A percentile compares a stretch with the other conserved stretches of the same genome.
Evolutionary conservation across 2,797 vertebrate species (phyloP).

Genomic region (Prionace glauca): DNA sequence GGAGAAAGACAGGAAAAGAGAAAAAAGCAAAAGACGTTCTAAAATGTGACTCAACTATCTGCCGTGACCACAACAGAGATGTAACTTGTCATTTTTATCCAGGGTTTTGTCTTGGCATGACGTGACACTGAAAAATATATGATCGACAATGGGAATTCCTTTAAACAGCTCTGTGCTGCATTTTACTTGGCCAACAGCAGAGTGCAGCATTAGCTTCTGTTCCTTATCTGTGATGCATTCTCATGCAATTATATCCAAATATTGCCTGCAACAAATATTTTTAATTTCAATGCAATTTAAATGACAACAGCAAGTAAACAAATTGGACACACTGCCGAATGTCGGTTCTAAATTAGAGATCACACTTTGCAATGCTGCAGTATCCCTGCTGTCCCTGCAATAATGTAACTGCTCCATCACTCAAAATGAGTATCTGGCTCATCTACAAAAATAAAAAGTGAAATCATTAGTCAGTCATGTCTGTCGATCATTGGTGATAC

Average conservation of each 20-base stretch:
- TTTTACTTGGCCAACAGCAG: slow-evolving; percentile 22
- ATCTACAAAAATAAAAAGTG: background rate
- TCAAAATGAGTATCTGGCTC: too few relatives aligned
- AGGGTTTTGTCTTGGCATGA: background rate
- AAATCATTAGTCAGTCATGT: background rate
- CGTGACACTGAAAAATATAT: background rate
- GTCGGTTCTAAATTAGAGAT: background rate
- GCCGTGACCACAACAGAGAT: background rate
- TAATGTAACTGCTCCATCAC: background rate
- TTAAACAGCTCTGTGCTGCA: background rate
- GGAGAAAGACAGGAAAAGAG: background rate
- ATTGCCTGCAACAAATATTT: background rate
- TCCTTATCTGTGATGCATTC: background rate
- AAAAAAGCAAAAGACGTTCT: background rate
- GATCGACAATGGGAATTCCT: background rate
- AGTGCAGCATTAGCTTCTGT: slow-evolving; percentile 1
- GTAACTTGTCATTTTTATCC: background rate
- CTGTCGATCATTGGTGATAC: background rate
- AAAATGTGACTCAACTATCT: background rate
- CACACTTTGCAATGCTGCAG: background rate
- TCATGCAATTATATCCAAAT: background rate
- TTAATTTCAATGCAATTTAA: background rate
- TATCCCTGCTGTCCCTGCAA: background rate
- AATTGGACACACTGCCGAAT: background rate
- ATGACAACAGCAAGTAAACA: background rate